A percentile compares a stretch with the other conserved stretches of the same genome.
phyloP scores from a whole-genome alignment of 2,113 vertebrate species.

The Terrapene triunguis region DNA sequence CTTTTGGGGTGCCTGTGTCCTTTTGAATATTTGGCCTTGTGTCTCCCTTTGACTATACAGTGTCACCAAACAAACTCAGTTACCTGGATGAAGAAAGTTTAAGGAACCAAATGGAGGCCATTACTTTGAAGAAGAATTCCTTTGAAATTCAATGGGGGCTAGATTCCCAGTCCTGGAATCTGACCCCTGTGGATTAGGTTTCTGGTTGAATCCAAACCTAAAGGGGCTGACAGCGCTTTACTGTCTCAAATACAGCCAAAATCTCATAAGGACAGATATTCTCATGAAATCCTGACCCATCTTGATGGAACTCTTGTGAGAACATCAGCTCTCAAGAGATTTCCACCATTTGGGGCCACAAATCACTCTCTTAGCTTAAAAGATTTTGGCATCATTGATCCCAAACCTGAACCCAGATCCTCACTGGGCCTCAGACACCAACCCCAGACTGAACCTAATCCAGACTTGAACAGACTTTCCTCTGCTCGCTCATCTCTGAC shows the following conservation, averaged over 20 bases:
- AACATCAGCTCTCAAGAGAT: background rate
- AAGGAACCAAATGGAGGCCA: fast-evolving
- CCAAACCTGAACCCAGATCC: background rate
- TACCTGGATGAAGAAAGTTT: background rate
- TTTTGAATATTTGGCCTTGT: background rate
- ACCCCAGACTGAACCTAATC: background rate
- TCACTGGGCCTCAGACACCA: background rate
- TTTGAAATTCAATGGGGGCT: background rate
- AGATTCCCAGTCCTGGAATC: background rate
- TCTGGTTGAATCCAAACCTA: background rate
- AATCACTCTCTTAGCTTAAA: background rate
- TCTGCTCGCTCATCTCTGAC: background rate
- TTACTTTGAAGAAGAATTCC: fast-evolving
- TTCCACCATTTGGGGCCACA: background rate
- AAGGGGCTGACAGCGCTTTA: background rate
- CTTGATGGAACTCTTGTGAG: background rate
- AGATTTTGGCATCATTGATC: background rate
- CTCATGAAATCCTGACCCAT: background rate
- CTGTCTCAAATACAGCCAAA: background rate
- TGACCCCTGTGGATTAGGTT: background rate
- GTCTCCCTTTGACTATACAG: background rate
- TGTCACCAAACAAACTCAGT: background rate
- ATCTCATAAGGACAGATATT: background rate
- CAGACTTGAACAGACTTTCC: conserved; percentile 10
- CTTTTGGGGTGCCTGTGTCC: background rate